Base-by-base conservation (phyloP, 1,140 invertebrate species). In the Lordiphosa stackelbergi region DNA sequence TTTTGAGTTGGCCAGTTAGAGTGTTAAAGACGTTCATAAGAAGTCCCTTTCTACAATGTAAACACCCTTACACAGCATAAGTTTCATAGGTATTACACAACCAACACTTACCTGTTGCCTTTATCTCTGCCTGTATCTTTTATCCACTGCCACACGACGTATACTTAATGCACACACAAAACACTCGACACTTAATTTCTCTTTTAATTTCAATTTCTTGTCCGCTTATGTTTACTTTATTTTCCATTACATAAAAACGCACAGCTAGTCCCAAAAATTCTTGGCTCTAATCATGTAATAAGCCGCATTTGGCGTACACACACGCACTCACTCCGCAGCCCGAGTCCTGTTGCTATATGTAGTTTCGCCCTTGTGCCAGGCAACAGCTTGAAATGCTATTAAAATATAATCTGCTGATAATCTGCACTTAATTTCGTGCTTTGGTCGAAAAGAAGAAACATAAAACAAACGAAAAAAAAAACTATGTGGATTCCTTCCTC, bases 381-480 rank as follows among this genome's bases (percentile, higher is more conserved):
- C 70, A 81, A 81, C 77, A 83, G 77, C 77, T 83, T 81, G 77
- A 81, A 81, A 81, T 81, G 77, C 77, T 81, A 81, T 81, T 81
- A 81, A 81, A 81, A 81, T 81, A 81, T 81, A 83, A 81, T 81
- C 77, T 81, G 62, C 77, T 81, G 77, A 81, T 81, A 81, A 81
- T 81, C 77, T 81, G 64, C 77, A 81, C 77, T 83, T 81, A 83
- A 81, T 81, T 83, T 81, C 72, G 68, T 75, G 68, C 71, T 74
- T 45, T 60, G 51, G 38, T 43, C 70, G 38, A 57, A 64, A 36
- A 63, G 49, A 43, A 58, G 37, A 47, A 41, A 31, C 40, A 42
- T n/a, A 24, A 24, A 58, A 24, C 36, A 43, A 37, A 31, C 4
- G 1, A 2, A 3, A 45, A 52, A 65, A 51, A 57, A 24, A 54